phyloP scores from a whole-genome alignment of 2,113 vertebrate genomes.

The Chaenocephalus aceratus region DNA sequence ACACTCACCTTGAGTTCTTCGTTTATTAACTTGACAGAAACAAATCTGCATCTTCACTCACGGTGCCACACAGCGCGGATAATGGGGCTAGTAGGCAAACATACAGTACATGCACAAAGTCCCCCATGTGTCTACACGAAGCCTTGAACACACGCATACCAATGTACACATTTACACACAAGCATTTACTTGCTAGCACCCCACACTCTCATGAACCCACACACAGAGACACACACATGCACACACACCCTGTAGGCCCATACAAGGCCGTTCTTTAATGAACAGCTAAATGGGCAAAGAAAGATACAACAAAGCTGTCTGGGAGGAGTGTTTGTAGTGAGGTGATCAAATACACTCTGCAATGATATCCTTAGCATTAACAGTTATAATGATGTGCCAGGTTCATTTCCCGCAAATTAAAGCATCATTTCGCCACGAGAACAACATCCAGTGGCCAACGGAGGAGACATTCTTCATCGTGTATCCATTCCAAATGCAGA shows the following conservation, averaged over 20 bases:
- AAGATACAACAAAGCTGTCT: constrained; percentile 75
- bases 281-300: constrained; percentile 76
- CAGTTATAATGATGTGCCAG: constrained; percentile 59
- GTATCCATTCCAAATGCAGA: constrained; percentile 28
- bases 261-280: constrained; percentile 74
- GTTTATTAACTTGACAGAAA: constrained; percentile 84
- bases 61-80: constrained; percentile 59
- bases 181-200: background rate
- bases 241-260: constrained; percentile 64
- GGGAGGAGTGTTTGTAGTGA: constrained; percentile 73
- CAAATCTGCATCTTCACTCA: constrained; percentile 69
- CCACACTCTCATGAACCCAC: background rate
- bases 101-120: constrained; percentile 45
- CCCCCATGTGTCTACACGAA: constrained; percentile 17
- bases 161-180: constrained; percentile 20
- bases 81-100: constrained; percentile 64
- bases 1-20: constrained; percentile 81
- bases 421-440: constrained; percentile 49
- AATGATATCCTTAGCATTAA: constrained; percentile 64
- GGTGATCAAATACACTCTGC: constrained; percentile 71
- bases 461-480: constrained; percentile 54
- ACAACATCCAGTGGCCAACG: constrained; percentile 45
- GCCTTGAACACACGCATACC: constrained; percentile 27
- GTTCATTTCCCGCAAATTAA: constrained; percentile 59
- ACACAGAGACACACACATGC: background rate